phyloP scores from a whole-genome alignment of 2,113 vertebrate genomes.

The Emydura subglobosa region DNA sequence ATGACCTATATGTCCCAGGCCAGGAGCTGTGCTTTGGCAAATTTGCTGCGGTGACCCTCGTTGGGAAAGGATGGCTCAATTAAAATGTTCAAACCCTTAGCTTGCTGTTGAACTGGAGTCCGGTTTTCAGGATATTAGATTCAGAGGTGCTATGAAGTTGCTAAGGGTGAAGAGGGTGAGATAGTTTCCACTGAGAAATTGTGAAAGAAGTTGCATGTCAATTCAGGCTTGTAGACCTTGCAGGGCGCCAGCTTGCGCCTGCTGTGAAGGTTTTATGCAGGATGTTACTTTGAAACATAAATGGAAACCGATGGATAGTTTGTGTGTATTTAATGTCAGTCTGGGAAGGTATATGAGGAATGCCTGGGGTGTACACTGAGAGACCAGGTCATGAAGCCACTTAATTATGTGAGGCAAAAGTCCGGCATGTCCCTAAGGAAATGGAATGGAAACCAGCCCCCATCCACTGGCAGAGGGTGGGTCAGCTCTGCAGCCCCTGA shows the following conservation, averaged over 20 bases:
- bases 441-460: neutral
- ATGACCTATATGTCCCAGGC: neutral
- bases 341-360: neutral
- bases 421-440: neutral
- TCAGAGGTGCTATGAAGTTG: neutral
- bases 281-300: neutral
- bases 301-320: neutral
- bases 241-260: neutral
- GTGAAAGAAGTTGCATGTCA: neutral
- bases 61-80: neutral
- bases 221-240: constrained; percentile 8
- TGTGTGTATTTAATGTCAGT: neutral
- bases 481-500: neutral
- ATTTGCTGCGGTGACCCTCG: neutral
- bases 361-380: neutral
- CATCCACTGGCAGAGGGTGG: neutral
- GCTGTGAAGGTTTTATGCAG: neutral
- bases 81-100: neutral
- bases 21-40: neutral
- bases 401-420: neutral
- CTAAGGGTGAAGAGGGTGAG: neutral
- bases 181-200: constrained; percentile 34
- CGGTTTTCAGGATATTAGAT: neutral
- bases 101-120: neutral
- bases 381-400: neutral